Evolutionary conservation across 2,888 invertebrate genomes (phyloP), one percentile per base, ranked within the genome.

Genomic region (Melieria crassipennis): DNA sequence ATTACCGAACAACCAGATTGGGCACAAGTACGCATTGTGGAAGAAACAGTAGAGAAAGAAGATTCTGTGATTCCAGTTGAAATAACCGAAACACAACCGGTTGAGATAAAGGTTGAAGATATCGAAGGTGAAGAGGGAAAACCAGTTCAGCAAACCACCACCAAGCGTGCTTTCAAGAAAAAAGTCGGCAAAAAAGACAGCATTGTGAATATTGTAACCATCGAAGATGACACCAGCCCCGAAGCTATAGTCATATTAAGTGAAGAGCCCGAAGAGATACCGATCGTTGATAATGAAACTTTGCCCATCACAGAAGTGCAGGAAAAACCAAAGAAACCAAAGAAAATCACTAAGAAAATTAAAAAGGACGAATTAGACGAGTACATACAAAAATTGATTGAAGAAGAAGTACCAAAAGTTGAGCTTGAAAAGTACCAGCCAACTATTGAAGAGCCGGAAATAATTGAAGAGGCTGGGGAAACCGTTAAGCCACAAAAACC

Each of bases 391-490:
- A 81, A 81, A 48, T 76, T 87, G 0, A 85, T 87, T 48, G 83
- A 87, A 67, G 81, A 83, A 4, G 84, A 87, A 68, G 86, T 87
- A 76, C 83, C 84, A n/a, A 80, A 85, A 75, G 86, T 87, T 0
- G 86, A 87, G 75, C 80, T 87, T 1, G 87, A 88, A 73, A 85
- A 86, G 76, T 85, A 87, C 50, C 87, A 88, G 64, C 69, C 64
- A 57, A 62, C 50, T 45, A 79, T 85, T 4, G 87, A 88, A 76
- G 84, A 85, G 77, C 84, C 87, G 67, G 87, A 88, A 78, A 86
- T 87, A 77, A 65, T 80, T 45, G 84, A 85, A 63, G 80, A 82
- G 70, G 80, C 82, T n/a, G 73, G 74, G 65, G 71, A 74, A 64
- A 75, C 77, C 57, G 81, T 85, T 75, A 79, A 84, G 79, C 78